These are phyloP conservation scores for Octopus sinensis DNA, from an alignment of 1,140 invertebrate species.

Conservation along the genomic window DNA sequence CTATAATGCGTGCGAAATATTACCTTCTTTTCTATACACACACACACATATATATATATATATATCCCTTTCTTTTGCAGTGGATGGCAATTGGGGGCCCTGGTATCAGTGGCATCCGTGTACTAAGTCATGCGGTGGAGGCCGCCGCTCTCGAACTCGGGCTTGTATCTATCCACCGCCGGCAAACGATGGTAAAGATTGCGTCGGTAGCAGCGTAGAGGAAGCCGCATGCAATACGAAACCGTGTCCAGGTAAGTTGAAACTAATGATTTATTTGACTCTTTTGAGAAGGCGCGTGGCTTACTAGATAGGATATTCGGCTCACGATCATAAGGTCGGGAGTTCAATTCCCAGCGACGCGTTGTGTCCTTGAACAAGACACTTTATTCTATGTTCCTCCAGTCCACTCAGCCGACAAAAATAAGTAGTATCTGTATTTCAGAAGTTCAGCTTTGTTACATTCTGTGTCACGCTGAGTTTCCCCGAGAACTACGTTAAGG, in stretches of 20 bases:
- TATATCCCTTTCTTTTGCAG: conserved; percentile 19
- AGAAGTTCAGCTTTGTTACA: too few species aligned
- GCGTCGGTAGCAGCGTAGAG: conserved; percentile 33
- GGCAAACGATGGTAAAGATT: conserved; percentile 41
- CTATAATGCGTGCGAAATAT: too few species aligned
- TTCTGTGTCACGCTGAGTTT: too few species aligned
- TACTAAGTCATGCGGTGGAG: conserved; percentile 39
- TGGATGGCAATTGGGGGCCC: conserved; percentile 50
- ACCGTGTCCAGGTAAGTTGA: conserved; percentile 39
- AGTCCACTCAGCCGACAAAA: too few species aligned
- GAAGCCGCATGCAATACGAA: conserved; percentile 42
- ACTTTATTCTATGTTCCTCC: too few species aligned
- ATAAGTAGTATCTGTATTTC: too few species aligned
- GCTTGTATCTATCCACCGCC: conserved; percentile 50
- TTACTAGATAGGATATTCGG: not conserved
- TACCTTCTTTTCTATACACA: too few species aligned
- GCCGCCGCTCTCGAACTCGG: conserved; percentile 33
- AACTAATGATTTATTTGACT: not conserved
- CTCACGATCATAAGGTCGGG: not conserved
- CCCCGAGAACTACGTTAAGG: too few species aligned
- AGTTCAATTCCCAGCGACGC: not conserved
- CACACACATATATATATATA: too few species aligned
- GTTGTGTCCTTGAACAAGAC: too few species aligned
- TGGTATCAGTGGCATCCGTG: conserved; percentile 48
- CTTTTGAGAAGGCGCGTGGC: not conserved